Percentiles rank a stretch among this genome's conserved stretches.
phyloP scores from a whole-genome alignment of 2,113 vertebrate species.

The Himantopus leucocephalus region DNA sequence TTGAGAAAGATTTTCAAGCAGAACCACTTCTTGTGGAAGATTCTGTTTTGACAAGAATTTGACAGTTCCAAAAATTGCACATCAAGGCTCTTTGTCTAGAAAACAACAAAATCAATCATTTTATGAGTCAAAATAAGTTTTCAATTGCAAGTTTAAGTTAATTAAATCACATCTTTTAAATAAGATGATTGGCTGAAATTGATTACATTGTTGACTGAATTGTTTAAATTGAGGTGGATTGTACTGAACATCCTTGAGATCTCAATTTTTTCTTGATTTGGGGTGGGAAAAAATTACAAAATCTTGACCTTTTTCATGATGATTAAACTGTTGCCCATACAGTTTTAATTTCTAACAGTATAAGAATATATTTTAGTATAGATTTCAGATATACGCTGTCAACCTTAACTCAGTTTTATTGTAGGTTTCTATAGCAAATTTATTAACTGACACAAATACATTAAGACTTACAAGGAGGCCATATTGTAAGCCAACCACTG shows the following conservation, averaged over 20 bases:
- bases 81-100: neutral
- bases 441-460: conserved; percentile 47
- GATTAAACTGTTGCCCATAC: conserved; percentile 9
- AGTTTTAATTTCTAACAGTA: conserved; percentile 23
- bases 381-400: conserved; percentile 15
- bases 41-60: neutral
- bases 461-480: neutral
- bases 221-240: neutral
- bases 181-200: neutral
- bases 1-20: neutral
- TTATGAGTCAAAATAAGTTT: neutral
- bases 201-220: neutral
- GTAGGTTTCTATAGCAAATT: conserved; percentile 9
- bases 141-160: neutral
- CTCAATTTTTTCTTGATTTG: neutral
- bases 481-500: conserved; percentile 23
- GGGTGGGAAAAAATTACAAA: neutral
- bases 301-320: neutral
- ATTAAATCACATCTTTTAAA: neutral
- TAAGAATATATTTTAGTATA: conserved; percentile 15
- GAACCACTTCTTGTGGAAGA: neutral
- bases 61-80: neutral
- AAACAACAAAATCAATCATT: neutral
- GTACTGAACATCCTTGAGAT: neutral
- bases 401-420: conserved; percentile 10